A percentile compares a stretch with the other conserved stretches of the same genome.
Conservation (phyloP, 2,888 invertebrate species). For the Stegophylla sp. region DNA sequence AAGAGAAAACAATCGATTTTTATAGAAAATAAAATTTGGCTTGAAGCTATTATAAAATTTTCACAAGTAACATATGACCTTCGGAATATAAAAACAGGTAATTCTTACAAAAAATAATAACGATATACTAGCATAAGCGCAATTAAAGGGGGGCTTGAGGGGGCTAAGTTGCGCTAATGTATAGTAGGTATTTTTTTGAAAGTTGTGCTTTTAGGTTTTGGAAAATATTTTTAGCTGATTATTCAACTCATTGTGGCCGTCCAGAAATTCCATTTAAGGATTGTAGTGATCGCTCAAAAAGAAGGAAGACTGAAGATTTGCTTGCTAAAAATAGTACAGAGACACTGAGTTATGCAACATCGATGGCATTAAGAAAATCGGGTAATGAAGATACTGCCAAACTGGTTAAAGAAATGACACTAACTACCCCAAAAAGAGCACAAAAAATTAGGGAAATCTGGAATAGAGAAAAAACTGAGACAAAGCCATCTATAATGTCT, state of each 20-base stretch:
- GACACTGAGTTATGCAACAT: background rate
- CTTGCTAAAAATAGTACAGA: background rate
- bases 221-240: background rate
- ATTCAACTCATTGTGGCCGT: background rate
- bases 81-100: too few relatives aligned
- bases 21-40: slow-evolving; percentile 5
- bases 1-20: slow-evolving; percentile 4
- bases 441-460: background rate
- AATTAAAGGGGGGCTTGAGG: too few relatives aligned
- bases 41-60: background rate
- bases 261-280: background rate
- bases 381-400: slow-evolving; percentile 21
- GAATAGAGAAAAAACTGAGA: background rate
- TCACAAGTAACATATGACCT: too few relatives aligned
- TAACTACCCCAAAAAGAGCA: slow-evolving; percentile 15
- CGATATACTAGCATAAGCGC: too few relatives aligned
- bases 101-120: too few relatives aligned
- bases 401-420: slow-evolving; percentile 17
- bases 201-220: too few relatives aligned
- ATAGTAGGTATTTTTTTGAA: too few relatives aligned
- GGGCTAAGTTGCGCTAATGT: too few relatives aligned
- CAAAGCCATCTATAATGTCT: background rate
- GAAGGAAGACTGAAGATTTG: background rate
- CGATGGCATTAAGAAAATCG: background rate
- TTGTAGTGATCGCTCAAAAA: background rate